Evolutionary conservation across 2,797 vertebrate genomes (phyloP).

Genomic region (Heteromormyrus szaboi): DNA sequence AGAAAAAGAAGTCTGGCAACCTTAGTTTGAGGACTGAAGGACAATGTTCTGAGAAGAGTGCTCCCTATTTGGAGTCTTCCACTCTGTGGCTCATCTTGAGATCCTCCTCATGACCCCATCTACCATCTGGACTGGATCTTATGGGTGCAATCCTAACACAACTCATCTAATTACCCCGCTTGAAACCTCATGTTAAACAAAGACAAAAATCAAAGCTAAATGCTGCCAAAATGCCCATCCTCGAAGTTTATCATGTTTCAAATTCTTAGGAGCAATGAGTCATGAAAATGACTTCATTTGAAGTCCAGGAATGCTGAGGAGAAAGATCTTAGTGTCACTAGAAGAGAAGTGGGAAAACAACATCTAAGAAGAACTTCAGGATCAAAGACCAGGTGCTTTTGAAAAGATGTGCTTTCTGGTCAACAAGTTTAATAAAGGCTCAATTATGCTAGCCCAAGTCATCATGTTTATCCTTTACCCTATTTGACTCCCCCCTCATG

Average conservation of each 20-base stretch:
- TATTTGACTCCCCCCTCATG: not conserved
- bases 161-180: not conserved
- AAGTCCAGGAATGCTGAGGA: constrained; percentile 8
- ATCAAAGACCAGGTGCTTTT: constrained; percentile 10
- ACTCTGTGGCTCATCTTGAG: not conserved
- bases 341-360: not conserved
- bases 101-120: not conserved
- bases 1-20: not conserved
- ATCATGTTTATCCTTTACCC: not conserved
- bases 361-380: not conserved
- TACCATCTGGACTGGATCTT: not conserved
- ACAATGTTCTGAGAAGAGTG: not conserved
- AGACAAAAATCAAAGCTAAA: constrained; percentile 7
- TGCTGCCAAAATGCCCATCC: not conserved
- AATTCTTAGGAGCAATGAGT: constrained; percentile 16
- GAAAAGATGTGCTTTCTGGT: not conserved
- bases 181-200: not conserved
- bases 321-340: not conserved
- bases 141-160: not conserved
- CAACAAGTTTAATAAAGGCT: not conserved
- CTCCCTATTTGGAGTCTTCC: not conserved
- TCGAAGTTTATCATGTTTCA: constrained; percentile 15
- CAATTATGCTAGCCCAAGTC: not conserved
- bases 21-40: not conserved
- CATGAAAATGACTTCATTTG: constrained; percentile 7